Evolutionary conservation across 2,797 vertebrate genomes (phyloP), one percentile per base, ranked within the genome.

Genomic region (Ctenochaetus hawaiiensis): DNA sequence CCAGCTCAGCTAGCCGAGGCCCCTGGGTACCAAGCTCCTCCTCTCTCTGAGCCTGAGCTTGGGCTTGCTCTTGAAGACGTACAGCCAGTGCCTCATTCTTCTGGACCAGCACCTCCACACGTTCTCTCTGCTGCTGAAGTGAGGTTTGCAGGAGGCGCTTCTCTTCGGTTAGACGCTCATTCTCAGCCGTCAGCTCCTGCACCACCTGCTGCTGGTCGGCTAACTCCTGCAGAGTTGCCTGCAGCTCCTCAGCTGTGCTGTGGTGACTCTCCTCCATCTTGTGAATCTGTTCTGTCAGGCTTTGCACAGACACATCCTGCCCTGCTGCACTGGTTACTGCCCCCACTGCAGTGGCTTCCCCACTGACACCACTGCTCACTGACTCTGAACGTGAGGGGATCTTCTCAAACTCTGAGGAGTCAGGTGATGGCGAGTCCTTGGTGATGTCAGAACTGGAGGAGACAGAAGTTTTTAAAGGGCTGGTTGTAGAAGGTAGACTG

Each of bases 201-300:
- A 99, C 96, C 91, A 99, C 96, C 80, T 98, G 97, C 81, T 99
- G 97, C 89, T 99, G 98, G 90, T 99, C 98, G 0, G 97, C 96
- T 12, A 99, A 89, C 83, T 99, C 98, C 85, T 99, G 98, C 62
- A 99, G 72, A 0, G 98, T 99, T 11, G 98, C 98, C 87, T 99
- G 98, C 17, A 99, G 94, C 64, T 99, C 98, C 72, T 99, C 98
- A 0, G 97, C 94, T 0, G 97, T 99, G 91, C 98, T 98, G 84
- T 99, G 98, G 49, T 99, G 97, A 75, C 93, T 98, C 90, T 99
- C 98, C 79, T 99, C 98, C 97, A 99, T 99, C 91, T 96, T 97
- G 20, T 97, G 96, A 80, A 99, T 98, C 88, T 94, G 95, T 85
- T 98, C 97, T 0, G 96, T 97, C 22, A 99, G 94, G 57, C 95